Evolutionary conservation across 2,113 vertebrate genomes (phyloP), one percentile per base, ranked within the genome.

Genomic region (Rostratula benghalensis): DNA sequence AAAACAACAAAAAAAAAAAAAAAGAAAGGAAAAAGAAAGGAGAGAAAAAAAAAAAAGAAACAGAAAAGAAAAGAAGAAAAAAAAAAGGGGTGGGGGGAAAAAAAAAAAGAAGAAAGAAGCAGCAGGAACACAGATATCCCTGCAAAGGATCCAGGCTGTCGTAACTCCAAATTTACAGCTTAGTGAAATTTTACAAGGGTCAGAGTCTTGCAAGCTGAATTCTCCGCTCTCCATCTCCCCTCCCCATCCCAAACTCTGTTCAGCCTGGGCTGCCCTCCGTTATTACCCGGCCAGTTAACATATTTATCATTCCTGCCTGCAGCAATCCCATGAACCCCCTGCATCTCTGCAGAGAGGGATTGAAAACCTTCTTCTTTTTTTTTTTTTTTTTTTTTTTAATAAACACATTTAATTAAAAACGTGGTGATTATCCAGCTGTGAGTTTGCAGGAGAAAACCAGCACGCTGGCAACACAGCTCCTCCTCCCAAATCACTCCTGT

Each of bases 291-390:
- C 78, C 53, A 2, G 85, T 92, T 91, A 93, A 96, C 96, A 96
- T 87, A 97, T 95, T 83, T 74, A 97, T 98, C 97, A 95, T 97
- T 98, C 94, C 93, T 95, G 91, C 93, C 94, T 93, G 63, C 87
- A 83, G 51, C 37, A 23, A 87, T 51, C 92, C 77, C 31, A 61
- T 37, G 56, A 89, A 82, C 92, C 89, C 94, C 95, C 94, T 94
- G 91, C 93, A 91, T 89, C 83, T 95, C 67, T 91, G 78, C 31
- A 3, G 85, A 70, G 84, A 69, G 83, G 83, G 95, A 90, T 73
- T 94, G 92, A 85, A 96, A 93, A 84, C 87, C 77, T 94, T 48
- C 79, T 81, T 88, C 89, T 54, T 92, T 73, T 92, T 39, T 88
- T 90, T 54, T 92, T 73, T 92, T 39, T 39, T 88, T 90, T 54